Evolutionary conservation across 2,113 vertebrate species (phyloP).

Genomic region (Raja brachyura): DNA sequence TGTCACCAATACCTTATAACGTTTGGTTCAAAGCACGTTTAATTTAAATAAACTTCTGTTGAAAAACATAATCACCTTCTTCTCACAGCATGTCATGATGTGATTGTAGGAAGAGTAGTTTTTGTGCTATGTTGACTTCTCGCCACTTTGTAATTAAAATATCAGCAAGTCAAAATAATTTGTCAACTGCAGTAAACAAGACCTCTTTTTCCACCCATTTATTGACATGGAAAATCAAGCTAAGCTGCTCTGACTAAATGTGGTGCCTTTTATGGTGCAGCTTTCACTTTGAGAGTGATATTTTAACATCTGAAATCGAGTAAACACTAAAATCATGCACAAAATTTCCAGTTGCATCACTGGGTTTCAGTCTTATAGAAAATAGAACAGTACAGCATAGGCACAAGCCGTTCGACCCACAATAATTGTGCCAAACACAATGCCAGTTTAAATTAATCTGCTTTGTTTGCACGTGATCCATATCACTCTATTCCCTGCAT

Average conservation of each 20-base stretch:
- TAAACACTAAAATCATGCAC: background rate
- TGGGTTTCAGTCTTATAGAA: background rate
- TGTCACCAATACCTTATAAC: no score
- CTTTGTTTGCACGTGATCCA: no score
- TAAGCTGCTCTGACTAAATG: background rate
- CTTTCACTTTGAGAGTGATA: background rate
- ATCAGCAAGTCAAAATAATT: background rate
- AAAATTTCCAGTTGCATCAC: background rate
- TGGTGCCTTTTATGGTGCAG: background rate
- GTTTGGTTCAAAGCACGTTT: background rate
- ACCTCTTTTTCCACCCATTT: background rate
- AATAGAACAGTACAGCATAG: no score
- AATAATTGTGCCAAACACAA: no score
- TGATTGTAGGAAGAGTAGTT: background rate
- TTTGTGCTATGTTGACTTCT: background rate
- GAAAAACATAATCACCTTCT: background rate
- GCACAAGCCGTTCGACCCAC: no score
- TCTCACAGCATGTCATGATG: background rate
- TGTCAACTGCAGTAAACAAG: background rate
- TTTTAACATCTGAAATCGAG: background rate
- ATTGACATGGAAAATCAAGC: background rate
- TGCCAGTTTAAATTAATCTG: no score
- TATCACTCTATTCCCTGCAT: no score
- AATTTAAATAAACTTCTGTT: constrained; percentile 22
- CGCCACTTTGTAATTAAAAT: background rate